phyloP scores from a whole-genome alignment of 2,797 vertebrate species.

The Leptodactylus fallax region DNA sequence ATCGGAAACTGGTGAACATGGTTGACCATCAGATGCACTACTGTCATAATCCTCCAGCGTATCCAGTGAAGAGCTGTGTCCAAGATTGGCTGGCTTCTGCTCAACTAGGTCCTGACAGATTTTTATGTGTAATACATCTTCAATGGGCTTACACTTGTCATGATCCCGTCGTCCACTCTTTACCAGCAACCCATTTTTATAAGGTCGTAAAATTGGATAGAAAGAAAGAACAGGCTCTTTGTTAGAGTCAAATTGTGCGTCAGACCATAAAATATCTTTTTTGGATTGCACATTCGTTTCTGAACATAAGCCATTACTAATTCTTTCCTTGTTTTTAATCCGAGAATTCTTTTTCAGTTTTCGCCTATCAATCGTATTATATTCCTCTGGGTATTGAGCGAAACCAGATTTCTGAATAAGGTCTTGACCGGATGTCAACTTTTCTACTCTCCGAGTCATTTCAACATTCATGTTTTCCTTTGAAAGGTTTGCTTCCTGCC shows the following conservation, averaged over 20 bases:
- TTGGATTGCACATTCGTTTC: slow-evolving; percentile 52
- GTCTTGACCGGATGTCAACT: slow-evolving; percentile 67
- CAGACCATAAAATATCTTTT: slow-evolving; percentile 55
- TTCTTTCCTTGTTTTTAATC: slow-evolving; percentile 69
- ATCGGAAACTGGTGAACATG: slow-evolving; percentile 74
- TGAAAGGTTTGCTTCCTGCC: slow-evolving; percentile 76
- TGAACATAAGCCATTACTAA: slow-evolving; percentile 65
- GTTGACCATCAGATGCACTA: slow-evolving; percentile 79
- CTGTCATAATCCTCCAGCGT: slow-evolving; percentile 79
- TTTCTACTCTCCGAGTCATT: slow-evolving; percentile 56
- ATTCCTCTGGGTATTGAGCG: slow-evolving; percentile 84
- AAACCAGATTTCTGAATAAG: slow-evolving; percentile 69
- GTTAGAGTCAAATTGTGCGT: slow-evolving; percentile 34
- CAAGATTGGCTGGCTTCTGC: slow-evolving; percentile 61
- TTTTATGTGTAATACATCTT: slow-evolving; percentile 60
- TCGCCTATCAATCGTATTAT: slow-evolving; percentile 86
- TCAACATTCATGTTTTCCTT: slow-evolving; percentile 62
- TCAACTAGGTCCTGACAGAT: slow-evolving; percentile 65
- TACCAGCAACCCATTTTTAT: slow-evolving; percentile 87
- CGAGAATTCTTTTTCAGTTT: slow-evolving; percentile 81
- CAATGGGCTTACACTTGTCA: slow-evolving; percentile 69
- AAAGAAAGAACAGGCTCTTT: slow-evolving; percentile 68
- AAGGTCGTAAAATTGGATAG: slow-evolving; percentile 80
- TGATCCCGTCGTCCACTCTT: slow-evolving; percentile 84
- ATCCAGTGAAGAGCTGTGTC: slow-evolving; percentile 64